Conservation (phyloP, 1,140 invertebrate genomes). For the Sarcophaga peregrina region DNA sequence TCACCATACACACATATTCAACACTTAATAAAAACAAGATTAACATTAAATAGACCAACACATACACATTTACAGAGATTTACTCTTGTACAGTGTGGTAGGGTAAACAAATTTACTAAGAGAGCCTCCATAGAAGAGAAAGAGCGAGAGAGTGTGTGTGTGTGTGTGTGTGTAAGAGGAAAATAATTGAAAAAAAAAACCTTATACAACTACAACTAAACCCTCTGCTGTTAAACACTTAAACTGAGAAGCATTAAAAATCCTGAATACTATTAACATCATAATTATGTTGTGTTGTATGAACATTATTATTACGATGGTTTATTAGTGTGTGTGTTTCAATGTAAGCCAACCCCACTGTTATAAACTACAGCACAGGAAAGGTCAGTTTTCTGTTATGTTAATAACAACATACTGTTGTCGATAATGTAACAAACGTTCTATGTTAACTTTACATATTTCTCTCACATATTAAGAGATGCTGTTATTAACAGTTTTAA, state of each 20-base stretch:
- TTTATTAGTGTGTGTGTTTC: not conserved
- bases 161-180: no score
- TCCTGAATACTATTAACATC: not conserved
- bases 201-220: no score
- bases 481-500: not conserved
- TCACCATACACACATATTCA: no score
- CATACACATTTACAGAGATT: no score
- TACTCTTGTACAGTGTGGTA: no score
- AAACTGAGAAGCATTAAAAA: not conserved
- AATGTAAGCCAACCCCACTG: not conserved
- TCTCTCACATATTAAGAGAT: not conserved
- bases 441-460: not conserved
- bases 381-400: conserved; percentile 27
- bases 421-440: not conserved
- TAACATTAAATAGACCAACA: no score
- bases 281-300: not conserved
- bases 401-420: not conserved
- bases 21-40: no score
- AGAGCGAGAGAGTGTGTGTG: no score
- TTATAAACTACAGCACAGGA: not conserved
- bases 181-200: no score
- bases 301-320: not conserved
- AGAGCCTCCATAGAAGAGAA: no score
- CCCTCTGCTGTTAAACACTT: no score
- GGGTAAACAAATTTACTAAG: no score